Evolutionary conservation across 2,797 vertebrate genomes (phyloP).

Genomic region (Ceryle rudis): DNA sequence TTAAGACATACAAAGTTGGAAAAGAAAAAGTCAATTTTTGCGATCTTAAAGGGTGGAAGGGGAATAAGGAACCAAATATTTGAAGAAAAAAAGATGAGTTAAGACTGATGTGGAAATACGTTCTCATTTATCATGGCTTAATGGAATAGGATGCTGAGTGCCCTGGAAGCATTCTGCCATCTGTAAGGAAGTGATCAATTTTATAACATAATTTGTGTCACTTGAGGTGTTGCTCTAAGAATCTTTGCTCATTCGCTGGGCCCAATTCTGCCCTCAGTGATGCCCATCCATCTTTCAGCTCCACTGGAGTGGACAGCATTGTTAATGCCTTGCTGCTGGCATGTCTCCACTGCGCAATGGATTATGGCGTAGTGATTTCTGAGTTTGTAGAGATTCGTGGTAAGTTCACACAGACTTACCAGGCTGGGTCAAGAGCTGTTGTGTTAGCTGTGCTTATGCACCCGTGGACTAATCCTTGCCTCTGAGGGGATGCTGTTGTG

Average conservation of each 20-base stretch:
- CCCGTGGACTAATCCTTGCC: not conserved
- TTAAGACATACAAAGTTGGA: not conserved
- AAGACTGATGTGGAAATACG: slow-evolving; percentile 20
- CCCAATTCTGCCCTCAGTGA: slow-evolving; percentile 35
- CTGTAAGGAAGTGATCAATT: slow-evolving; percentile 66
- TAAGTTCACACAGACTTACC: not conserved
- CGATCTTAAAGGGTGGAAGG: not conserved
- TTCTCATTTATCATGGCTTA: slow-evolving; percentile 60
- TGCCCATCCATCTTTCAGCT: slow-evolving; percentile 42
- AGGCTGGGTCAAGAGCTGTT: not conserved
- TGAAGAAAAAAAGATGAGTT: slow-evolving; percentile 47
- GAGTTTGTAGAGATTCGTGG: not conserved
- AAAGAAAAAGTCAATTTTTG: not conserved
- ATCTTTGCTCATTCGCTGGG: not conserved
- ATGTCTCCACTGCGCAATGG: not conserved
- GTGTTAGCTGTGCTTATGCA: not conserved
- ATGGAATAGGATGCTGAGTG: slow-evolving; percentile 60
- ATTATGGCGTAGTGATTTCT: not conserved
- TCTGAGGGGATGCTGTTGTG: not conserved
- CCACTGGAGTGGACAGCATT: not conserved
- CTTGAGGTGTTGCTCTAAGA: slow-evolving; percentile 60
- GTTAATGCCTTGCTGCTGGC: slow-evolving; percentile 59
- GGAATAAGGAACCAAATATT: slow-evolving; percentile 35
- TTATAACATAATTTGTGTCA: slow-evolving; percentile 64
- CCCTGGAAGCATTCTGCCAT: slow-evolving; percentile 53